Evolutionary conservation across 2,113 vertebrate species (phyloP), one percentile per base, ranked within the genome.

Genomic region (Carassius carassius): DNA sequence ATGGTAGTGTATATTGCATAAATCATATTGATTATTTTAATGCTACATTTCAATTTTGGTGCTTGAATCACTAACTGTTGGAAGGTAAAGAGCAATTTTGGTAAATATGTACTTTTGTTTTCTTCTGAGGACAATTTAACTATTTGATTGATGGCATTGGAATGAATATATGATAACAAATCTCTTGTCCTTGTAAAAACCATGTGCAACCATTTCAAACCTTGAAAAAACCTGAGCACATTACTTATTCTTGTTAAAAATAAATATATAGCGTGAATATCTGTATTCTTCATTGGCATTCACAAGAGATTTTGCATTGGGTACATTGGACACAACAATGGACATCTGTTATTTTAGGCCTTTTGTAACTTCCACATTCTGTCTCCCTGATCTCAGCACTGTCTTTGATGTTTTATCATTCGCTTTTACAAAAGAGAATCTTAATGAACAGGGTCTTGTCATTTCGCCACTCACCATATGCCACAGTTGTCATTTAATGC

Each of bases 391-490:
- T 69, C 23, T 35, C 78, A 21, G 14, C 23, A 32, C 1, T 1
- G 12, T 23, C 23, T 82, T 32, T 54, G n/a, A 29, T 47, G 60
- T 63, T 65, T 65, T 63, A 32, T 49, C 87, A 49, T 80, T 72
- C 29, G 85, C 25, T 70, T 56, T 37, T 82, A 82, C 67, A 82
- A 82, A 78, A 72, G 79, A 47, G 89, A 91, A 87, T 89, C 78
- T 89, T 89, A 91, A 91, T 87, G 89, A 92, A 89, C 56, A 74
- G 70, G 69, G 81, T 84, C 84, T 70, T 81, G 72, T 86, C 83
- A 44, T 70, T 85, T 86, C 86, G 89, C 87, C 85, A 80, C 84
- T 91, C 85, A 86, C 91, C 78, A 90, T 91, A 91, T 94, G 93
- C 84, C 86, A 32, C 35, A 74, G 84, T 82, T 88, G 67, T 87